Evolutionary conservation across 1,140 invertebrate genomes (phyloP), one percentile per base, ranked within the genome.

Genomic region (Condylostylus longicornis): DNA sequence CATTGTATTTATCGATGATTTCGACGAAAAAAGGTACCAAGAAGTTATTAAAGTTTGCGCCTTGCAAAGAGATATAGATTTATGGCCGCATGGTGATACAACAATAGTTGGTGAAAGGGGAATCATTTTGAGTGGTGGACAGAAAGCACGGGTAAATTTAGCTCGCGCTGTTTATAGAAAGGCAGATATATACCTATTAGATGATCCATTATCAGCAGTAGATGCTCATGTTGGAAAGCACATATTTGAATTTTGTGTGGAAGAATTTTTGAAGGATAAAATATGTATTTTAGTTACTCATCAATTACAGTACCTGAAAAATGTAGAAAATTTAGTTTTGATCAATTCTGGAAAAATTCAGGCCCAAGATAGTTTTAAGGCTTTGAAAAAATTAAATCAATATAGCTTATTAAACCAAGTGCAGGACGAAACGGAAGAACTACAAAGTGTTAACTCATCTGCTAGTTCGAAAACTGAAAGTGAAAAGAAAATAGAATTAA

Each of bases 71-170:
- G 79, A 61, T 65, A 74, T 74, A 54, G 70, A 63, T 21, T 46
- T 69, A 15, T 46, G 74, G 18, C 67, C 68, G 1, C 57, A 66
- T 42, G 75, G 80, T 2, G 84, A 87, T 49, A 61, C 66, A 40
- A 86, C 82, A 0, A 60, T 81, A n/a, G 79, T 89, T 9, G 84
- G 85, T 12, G 85, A 90, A 50, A 66, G 77, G 35, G 86, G 86
- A 33, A 72, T 78, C 8, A 67, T 69, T 40, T 49, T 77, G 5
- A 75, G 72, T 33, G 83, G 83, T 18, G 83, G 84, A 2, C 85
- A 89, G 56, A 80, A 77, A 54, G 80, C 83, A 3, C 67, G 82
- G 42, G 73, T 88, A 12, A 82, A 80, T 52, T 42, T 61, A 33
- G 57, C 58, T 0, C 37, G 62, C 40, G 69, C 68, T 8, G 60